Evolutionary conservation across 2,113 vertebrate species (phyloP), one percentile per base, ranked within the genome.

Genomic region (Laterallus jamaicensis): DNA sequence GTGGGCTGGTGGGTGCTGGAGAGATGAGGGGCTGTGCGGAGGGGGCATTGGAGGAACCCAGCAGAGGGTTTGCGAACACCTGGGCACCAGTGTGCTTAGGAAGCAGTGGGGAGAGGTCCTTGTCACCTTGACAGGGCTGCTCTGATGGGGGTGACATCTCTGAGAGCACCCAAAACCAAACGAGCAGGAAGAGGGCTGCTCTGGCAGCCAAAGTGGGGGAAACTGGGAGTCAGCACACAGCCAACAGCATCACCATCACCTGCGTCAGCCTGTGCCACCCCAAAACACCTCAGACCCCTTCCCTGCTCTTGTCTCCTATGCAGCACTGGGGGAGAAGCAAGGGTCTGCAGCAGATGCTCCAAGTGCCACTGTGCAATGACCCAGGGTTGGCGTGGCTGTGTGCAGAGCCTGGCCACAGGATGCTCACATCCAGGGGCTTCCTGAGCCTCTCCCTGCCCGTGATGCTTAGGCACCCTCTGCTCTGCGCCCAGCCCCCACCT

Each of bases 271-370:
- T 24, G 20, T 14, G 40, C 62, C 49, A 37, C 62, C 50, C 42
- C 12, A 15, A 58, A 85, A 40, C 4, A 47, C 44, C 44, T 15
- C 40, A 21, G 11, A 2, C 25, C 9, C 6, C 1, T 3, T 22
- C 1, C 1, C 11, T 1, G 4, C 4, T 31, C n/a, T 31, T 25
- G 49, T 12, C 40, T 69, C 55, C 74, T 24, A 2, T 6, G 5
- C 50, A 3, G 14, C 21, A 6, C 39, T 1, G 6, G 28, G 18
- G 67, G 67, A 63, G 60, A 39, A 28, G 32, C 0, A 1, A 68
- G 13, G 8, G 37, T 17, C 47, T 29, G 3, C 4, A 1, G 42
- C 0, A 0, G 24, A 13, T 6, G 12, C 56, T 39, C 63, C 0
- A 2, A 10, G 11, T 1, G 31, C 62, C 62, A 64, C 58, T 6